A percentile compares a stretch with the other conserved stretches of the same genome.
These are phyloP conservation scores for Sebastolobus alascanus DNA, from an alignment of 2,797 vertebrate species.

Conservation along the genomic window DNA sequence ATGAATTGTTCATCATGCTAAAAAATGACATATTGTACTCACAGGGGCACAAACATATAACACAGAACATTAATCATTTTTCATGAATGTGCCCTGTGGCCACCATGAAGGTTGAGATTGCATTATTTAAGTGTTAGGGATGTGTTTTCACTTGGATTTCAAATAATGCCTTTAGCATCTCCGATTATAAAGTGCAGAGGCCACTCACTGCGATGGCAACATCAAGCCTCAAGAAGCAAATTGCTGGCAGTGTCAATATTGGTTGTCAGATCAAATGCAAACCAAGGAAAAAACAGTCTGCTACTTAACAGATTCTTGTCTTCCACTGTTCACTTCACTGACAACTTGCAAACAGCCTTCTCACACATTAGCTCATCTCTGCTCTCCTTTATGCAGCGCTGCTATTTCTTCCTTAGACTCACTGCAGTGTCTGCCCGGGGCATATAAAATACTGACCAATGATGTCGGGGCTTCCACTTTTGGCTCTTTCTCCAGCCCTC, in stretches of 20 bases:
- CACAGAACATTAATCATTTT: background rate
- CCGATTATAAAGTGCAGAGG: background rate
- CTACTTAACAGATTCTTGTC: background rate
- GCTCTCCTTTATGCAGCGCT: background rate
- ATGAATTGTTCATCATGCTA: background rate
- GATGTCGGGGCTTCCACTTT: slow-evolving; percentile 24
- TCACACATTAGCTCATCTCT: background rate
- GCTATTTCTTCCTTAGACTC: slow-evolving; percentile 20
- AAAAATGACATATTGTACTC: background rate
- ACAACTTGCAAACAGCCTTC: background rate
- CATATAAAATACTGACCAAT: slow-evolving; percentile 15
- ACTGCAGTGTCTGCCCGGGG: slow-evolving; percentile 14
- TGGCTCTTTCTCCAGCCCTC: slow-evolving; percentile 16
- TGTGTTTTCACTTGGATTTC: background rate
- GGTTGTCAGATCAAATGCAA: background rate
- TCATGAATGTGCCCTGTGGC: background rate
- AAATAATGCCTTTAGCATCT: background rate
- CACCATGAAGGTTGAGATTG: background rate
- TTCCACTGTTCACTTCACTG: background rate
- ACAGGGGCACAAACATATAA: background rate
- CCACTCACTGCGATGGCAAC: background rate
- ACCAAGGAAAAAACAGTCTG: background rate
- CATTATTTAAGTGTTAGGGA: background rate
- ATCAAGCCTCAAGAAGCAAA: background rate
- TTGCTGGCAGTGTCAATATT: background rate